Evolutionary conservation across 2,888 invertebrate species (phyloP), one percentile per base, ranked within the genome.

Genomic region (Alitta virens): DNA sequence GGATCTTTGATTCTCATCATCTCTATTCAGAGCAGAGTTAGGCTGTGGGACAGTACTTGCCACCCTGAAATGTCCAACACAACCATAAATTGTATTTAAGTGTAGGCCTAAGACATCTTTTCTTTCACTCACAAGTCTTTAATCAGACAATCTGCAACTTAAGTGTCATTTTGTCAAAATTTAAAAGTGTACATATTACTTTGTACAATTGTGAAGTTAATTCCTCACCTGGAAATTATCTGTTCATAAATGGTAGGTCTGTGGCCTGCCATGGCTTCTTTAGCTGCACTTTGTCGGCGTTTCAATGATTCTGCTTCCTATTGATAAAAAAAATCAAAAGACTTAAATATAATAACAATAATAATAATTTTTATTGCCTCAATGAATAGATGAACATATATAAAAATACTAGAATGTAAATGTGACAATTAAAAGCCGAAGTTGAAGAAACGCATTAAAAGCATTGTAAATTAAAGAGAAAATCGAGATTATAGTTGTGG

Each of bases 281-380:
- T 77, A 12, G 78, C 79, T n/a, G 76, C 75, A 71, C 76, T 77
- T 49, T 75, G 74, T 59, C 80, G 63, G 61, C 79, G 65, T 51
- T 71, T 72, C 56, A 75, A 52, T 1, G 80, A 80, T 62, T 73
- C 78, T 62, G 75, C 76, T 68, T 80, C 78, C 78, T 79, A 66
- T n/a, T n/a, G n/a, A n/a, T 0, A 69, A 60, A 58, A 21, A n/a
- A 56, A 49, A n/a, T 52, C 43, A 3, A 24, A 60, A 26, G 7
- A 42, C 23, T 24, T 40, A 25, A 33, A 33, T n/a, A n/a, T n/a
- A n/a, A n/a, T n/a, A n/a, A n/a, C n/a, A n/a, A n/a, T n/a, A n/a
- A n/a, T n/a, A n/a, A n/a, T n/a, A n/a, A n/a, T n/a, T n/a, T n/a
- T n/a, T n/a, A n/a, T n/a, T n/a, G n/a, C n/a, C n/a, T n/a, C n/a